Conservation (phyloP, 64 coral and sea anemone species). For the Hydrozoanthus tunicans region DNA sequence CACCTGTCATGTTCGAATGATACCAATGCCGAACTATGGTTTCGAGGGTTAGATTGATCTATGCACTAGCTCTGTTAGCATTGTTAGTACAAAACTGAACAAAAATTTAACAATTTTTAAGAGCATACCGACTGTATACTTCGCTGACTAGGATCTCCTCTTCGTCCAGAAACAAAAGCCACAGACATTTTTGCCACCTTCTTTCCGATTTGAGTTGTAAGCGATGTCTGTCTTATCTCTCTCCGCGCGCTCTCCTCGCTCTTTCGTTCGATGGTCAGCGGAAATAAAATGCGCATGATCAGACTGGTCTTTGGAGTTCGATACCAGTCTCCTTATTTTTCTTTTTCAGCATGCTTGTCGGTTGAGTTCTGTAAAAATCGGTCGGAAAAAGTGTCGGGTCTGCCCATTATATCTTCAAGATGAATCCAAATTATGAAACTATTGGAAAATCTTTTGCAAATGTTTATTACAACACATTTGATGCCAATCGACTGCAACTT, state of each 20-base stretch:
- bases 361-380: neutral
- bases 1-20: neutral
- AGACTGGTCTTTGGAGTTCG: neutral
- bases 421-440: constrained; percentile 57
- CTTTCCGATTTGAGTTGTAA: neutral
- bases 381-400: neutral
- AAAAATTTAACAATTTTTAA: neutral
- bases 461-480: constrained; percentile 64
- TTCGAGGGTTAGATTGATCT: no score
- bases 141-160: constrained; percentile 40
- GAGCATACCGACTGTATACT: constrained; percentile 48
- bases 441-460: constrained; percentile 56
- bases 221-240: neutral
- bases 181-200: constrained; percentile 14
- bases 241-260: neutral
- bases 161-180: constrained; percentile 51
- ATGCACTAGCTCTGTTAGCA: neutral
- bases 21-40: neutral
- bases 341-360: neutral
- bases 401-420: neutral
- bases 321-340: constrained; percentile 2
- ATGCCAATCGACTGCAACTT: constrained; percentile 49
- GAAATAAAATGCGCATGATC: constrained; percentile 15
- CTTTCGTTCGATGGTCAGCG: constrained; percentile 15
- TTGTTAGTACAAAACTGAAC: neutral